Evolutionary conservation across 1,140 invertebrate species (phyloP), one percentile per base, ranked within the genome.

Genomic region (Neelides sp.): DNA sequence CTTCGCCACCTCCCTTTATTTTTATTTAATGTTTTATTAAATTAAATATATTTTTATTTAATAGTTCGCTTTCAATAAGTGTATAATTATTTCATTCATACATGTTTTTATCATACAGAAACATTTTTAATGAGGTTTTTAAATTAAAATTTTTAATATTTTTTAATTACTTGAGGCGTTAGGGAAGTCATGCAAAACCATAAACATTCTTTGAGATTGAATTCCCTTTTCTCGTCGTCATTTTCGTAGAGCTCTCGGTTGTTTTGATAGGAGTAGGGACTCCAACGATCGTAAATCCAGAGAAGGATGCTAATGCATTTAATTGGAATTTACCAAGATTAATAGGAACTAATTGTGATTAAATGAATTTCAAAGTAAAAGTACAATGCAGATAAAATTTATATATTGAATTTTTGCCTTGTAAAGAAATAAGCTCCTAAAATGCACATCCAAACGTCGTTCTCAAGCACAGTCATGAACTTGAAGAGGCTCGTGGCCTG

Each of bases 111-210:
- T n/a, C n/a, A n/a, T n/a, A n/a, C n/a, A n/a, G n/a, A n/a, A n/a
- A n/a, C n/a, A n/a, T n/a, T n/a, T n/a, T n/a, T n/a, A n/a, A n/a
- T n/a, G n/a, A n/a, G n/a, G n/a, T n/a, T n/a, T n/a, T n/a, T n/a
- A n/a, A n/a, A n/a, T n/a, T n/a, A n/a, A n/a, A n/a, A n/a, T n/a
- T n/a, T n/a, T n/a, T n/a, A n/a, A 20, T n/a, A 5, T 4, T n/a
- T 7, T 42, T 32, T 28, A 3, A 52, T 8, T 60, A 69, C 77
- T 71, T 95, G 91, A 0, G 91, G 91, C 0, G 92, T 96, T 7
- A 96, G 65, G 1, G 91, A 95, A 19, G 91, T 96, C 89, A 97
- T 95, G 64, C 92, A 96, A 66, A 97, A 98, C 92, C 93, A 97
- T 0, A 96, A 72, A 64, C 89, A 93, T 68, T 97, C 92, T 63